Conservation (phyloP, 2,888 invertebrate genomes). For the Ectropis crepuscularia region DNA sequence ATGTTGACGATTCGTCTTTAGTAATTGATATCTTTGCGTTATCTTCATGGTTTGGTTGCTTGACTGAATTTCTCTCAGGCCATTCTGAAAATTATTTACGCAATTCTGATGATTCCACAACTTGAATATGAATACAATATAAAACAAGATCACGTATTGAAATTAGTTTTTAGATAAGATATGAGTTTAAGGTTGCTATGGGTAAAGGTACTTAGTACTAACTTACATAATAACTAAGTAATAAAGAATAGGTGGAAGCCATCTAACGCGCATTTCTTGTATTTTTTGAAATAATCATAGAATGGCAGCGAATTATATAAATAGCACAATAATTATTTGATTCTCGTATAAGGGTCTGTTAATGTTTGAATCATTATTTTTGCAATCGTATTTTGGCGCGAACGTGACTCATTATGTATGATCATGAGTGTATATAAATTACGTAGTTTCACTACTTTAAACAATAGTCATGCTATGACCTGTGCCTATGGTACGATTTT, state of each 20-base stretch:
- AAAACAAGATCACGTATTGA: too few species aligned
- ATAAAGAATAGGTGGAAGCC: too few species aligned
- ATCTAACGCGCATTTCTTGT: too few species aligned
- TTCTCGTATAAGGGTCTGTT: constrained; percentile 29
- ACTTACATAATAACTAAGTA: too few species aligned
- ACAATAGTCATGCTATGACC: neutral
- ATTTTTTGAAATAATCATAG: too few species aligned
- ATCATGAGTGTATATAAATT: constrained; percentile 35
- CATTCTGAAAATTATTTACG: constrained; percentile 60
- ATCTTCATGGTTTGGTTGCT: constrained; percentile 59
- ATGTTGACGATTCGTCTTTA: constrained; percentile 36
- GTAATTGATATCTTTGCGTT: constrained; percentile 40
- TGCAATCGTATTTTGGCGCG: constrained; percentile 5
- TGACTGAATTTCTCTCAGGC: constrained; percentile 69
- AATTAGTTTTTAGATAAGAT: too few species aligned
- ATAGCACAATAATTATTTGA: too few species aligned
- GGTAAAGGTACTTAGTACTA: too few species aligned
- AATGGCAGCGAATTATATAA: too few species aligned
- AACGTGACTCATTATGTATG: constrained; percentile 42
- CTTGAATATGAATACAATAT: too few species aligned
- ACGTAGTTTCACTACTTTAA: constrained; percentile 40
- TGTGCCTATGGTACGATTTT: constrained; percentile 22
- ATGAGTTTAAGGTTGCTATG: too few species aligned
- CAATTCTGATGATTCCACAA: constrained; percentile 17
- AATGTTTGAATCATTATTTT: constrained; percentile 7